These are phyloP conservation scores for Platysteira castanea DNA, from an alignment of 2,113 vertebrate genomes.

Conservation along the genomic window DNA sequence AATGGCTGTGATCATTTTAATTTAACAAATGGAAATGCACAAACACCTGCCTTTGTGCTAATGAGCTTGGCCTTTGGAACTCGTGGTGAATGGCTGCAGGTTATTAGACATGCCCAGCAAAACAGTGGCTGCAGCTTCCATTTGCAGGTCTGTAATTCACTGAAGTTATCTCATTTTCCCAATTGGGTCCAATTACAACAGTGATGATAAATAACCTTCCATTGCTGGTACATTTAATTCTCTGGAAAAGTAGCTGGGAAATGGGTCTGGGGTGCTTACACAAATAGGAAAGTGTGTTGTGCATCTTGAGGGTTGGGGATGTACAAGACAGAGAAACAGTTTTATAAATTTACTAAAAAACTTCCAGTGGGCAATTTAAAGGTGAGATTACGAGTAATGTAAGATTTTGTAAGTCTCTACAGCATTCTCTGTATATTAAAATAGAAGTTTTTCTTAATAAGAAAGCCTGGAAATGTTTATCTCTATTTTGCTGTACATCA, in stretches of 20 bases:
- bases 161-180: conserved; percentile 35
- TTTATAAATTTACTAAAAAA: conserved; percentile 46
- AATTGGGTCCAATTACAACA: conserved; percentile 48
- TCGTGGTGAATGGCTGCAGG: conserved; percentile 16
- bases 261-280: conserved; percentile 10
- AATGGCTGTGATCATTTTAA: conserved; percentile 14
- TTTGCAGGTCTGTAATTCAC: conserved; percentile 50
- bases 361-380: conserved; percentile 23
- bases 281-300: background rate
- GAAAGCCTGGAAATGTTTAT: background rate
- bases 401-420: background rate
- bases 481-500: background rate
- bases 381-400: background rate
- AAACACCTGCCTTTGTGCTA: conserved; percentile 34
- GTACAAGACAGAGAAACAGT: background rate
- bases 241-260: conserved; percentile 23
- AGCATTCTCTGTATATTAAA: background rate
- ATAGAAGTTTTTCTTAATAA: background rate
- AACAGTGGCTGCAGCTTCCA: conserved; percentile 5
- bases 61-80: conserved; percentile 40
- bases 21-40: conserved; percentile 18
- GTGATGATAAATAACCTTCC: conserved; percentile 49
- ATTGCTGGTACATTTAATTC: conserved; percentile 11
- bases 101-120: conserved; percentile 36
- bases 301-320: accelerated